These are phyloP conservation scores for Henricia sp. DNA, from an alignment of 53 echinoderm and acorn worm species.

Conservation along the genomic window DNA sequence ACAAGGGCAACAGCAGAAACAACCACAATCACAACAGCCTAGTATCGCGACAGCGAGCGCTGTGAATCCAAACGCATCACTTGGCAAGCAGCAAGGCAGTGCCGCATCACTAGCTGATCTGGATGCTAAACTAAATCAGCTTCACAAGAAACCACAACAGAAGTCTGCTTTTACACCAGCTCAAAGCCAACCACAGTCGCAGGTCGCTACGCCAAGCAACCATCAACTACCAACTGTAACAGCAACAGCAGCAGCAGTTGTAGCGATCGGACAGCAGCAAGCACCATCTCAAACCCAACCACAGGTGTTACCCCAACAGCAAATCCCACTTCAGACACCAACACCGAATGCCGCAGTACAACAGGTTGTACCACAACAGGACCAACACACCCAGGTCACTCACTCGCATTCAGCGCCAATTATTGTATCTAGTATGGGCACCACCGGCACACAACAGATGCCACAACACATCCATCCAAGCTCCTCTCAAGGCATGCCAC, in stretches of 20 bases:
- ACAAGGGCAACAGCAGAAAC: constrained; percentile 1
- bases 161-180: constrained; percentile 60
- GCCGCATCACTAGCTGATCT: constrained; percentile 68
- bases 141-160: constrained; percentile 76
- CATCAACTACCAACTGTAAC: constrained; percentile 59
- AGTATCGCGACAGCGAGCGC: constrained; percentile 8
- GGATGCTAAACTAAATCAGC: constrained; percentile 71
- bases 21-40: constrained; percentile 7
- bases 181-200: constrained; percentile 46
- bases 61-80: background rate
- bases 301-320: constrained; percentile 27
- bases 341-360: constrained; percentile 12
- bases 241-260: background rate
- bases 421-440: constrained; percentile 10
- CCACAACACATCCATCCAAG: constrained; percentile 33
- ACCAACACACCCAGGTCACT: constrained; percentile 32
- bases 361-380: constrained; percentile 31
- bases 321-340: constrained; percentile 8
- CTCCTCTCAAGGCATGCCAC: constrained; percentile 1
- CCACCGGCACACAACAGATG: constrained; percentile 5
- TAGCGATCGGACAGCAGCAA: background rate
- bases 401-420: constrained; percentile 49
- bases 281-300: constrained; percentile 32
- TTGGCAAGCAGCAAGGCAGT: constrained; percentile 30
- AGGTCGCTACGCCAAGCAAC: constrained; percentile 50